Conservation (phyloP, 37 sponge, comb jelly and placozoan species). For the Crambe crambe region DNA sequence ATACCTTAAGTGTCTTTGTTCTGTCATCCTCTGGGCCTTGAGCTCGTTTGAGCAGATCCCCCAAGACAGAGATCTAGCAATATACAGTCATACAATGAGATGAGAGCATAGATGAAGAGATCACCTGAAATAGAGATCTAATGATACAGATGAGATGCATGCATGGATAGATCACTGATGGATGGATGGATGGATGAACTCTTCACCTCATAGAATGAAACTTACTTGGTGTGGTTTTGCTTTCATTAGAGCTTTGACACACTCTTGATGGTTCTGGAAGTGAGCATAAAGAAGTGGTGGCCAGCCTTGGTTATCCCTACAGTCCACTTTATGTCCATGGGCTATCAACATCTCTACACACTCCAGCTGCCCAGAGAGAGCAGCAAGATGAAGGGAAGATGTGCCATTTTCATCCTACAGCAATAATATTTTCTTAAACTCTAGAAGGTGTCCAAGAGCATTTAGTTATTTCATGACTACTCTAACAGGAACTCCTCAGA, state of each 20-base stretch:
- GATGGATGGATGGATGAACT: not conserved
- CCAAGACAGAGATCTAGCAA: slow-evolving; percentile 5
- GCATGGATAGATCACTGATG: too few species aligned
- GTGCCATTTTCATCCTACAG: slow-evolving; percentile 20
- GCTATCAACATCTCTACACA: slow-evolving; percentile 48
- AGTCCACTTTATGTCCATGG: slow-evolving; percentile 61
- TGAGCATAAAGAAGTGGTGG: slow-evolving; percentile 71
- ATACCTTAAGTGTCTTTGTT: not conserved
- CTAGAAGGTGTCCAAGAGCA: too few species aligned
- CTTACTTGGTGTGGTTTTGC: slow-evolving; percentile 58
- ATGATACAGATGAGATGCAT: too few species aligned
- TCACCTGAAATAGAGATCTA: too few species aligned
- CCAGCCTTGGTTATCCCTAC: slow-evolving; percentile 53
- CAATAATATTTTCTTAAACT: not conserved
- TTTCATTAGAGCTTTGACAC: slow-evolving; percentile 51
- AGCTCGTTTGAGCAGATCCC: not conserved
- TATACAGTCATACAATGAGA: not conserved
- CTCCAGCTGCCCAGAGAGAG: slow-evolving; percentile 33
- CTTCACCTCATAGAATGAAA: too few species aligned
- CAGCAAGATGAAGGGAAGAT: slow-evolving; percentile 55
- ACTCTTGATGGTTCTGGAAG: slow-evolving; percentile 44
- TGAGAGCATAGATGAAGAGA: not conserved
- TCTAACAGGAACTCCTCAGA: not conserved
- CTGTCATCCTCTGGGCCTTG: not conserved
- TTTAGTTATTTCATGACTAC: too few species aligned